Base-by-base conservation (phyloP, 2,797 vertebrate species). In the Remorina albescens region DNA sequence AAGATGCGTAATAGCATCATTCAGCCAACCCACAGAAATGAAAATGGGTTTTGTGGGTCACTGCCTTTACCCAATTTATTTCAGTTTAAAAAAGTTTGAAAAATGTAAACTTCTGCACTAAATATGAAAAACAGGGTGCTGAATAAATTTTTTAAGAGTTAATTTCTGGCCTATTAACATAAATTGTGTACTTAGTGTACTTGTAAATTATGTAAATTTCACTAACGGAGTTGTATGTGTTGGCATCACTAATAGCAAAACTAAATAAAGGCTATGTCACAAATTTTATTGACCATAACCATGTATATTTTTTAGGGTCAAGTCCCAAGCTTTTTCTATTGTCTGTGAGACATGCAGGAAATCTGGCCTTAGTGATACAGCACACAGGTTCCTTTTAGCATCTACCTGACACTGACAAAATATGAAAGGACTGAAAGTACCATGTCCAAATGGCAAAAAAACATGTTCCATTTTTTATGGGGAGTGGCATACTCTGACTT, bases 371-470 rank as follows among this genome's bases (percentile, higher is more conserved):
- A 67, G 53, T 32, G 39, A 44, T 2, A 19, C 55, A 61, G 49
- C 6, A 2, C 21, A n/a, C 32, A 2, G 41, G 74, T 74, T 30
- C 34, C 41, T 59, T n/a, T 55, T 21, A 36, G 51, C 37, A 39
- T 66, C 30, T 44, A 36, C 21, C 21, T 30, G 50, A 39, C n/a
- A 13, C 42, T 66, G 21, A 51, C 36, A 59, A 51, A 66, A 61
- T 37, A 56, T 70, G 16, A n/a, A n/a, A n/a, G n/a, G n/a, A n/a
- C 5, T 37, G 51, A 61, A 13, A 21, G 49, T 37, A 6, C 21
- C 8, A 26, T 42, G 26, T 66, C 49, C 36, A 50, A 37, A 49
- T 66, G 55, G 66, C 66, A 55, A 56, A 47, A 25, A 54, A 18
- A 39, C 30, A 9, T 63, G 57, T 25, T 58, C 28, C 57, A 63